phyloP scores from a whole-genome alignment of 2,888 invertebrate species.

The Sinodicranocentrus sp. region DNA sequence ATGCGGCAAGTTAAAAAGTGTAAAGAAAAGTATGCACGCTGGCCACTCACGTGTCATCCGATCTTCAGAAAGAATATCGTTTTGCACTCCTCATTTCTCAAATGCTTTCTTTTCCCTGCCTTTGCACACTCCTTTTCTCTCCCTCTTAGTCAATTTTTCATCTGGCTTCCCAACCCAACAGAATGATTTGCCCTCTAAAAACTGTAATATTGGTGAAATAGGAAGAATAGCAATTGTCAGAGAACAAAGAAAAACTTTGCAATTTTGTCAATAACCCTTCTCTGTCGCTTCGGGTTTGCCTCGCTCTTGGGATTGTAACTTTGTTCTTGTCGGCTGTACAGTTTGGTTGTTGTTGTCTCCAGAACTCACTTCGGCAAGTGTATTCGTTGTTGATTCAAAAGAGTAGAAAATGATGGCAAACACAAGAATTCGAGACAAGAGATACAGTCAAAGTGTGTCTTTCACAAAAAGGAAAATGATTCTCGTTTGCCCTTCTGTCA shows the following conservation, averaged over 20 bases:
- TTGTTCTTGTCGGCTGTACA: too few relatives aligned
- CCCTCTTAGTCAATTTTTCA: constrained; percentile 15
- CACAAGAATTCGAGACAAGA: not conserved
- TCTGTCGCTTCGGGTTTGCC: not conserved
- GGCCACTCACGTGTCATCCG: constrained; percentile 36
- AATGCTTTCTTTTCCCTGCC: constrained; percentile 9
- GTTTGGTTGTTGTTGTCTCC: not conserved
- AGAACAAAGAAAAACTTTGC: constrained; percentile 51
- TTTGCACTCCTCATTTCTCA: constrained; percentile 24
- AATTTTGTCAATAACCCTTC: constrained; percentile 33
- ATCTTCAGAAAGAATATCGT: constrained; percentile 21
- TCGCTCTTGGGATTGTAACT: not conserved
- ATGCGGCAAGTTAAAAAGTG: not conserved
- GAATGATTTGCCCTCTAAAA: constrained; percentile 32
- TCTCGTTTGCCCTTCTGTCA: constrained; percentile 42
- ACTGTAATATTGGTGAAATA: constrained; percentile 25
- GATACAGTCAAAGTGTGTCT: not conserved
- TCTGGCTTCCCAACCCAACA: constrained; percentile 10
- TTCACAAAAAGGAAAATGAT: constrained; percentile 13
- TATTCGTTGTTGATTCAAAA: not conserved
- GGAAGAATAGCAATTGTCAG: not conserved
- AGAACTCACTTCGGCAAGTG: not conserved
- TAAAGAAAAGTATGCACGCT: not conserved
- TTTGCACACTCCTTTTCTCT: not conserved
- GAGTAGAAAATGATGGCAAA: not conserved